Base-by-base conservation (phyloP, 2,113 vertebrate genomes). In the Neoarius graeffei region DNA sequence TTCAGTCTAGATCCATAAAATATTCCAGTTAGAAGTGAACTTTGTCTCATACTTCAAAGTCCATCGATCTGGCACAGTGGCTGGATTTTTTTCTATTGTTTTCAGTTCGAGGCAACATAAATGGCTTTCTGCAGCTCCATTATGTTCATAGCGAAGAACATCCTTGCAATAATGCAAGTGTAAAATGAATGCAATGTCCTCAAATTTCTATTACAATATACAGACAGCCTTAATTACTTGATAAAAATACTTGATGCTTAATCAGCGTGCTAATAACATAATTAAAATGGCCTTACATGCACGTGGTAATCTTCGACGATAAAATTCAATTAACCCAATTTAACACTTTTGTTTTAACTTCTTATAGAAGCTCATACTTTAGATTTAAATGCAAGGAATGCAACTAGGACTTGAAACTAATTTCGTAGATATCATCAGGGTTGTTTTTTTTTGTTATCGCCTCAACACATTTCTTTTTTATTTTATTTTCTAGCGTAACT, bases 261-360 rank as follows among this genome's bases (percentile, higher is more conserved):
- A 95, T 96, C 93, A 94, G 94, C 92, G 89, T 93, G 93, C 90
- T 95, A 95, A 95, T 94, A 94, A 93, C 88, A 88, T 94, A 95
- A 95, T 95, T 95, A 94, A 94, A 95, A 93, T 90, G 90, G 86
- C 92, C 92, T 94, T 95, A 95, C 92, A 92, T 89, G 91, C 88
- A 92, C 90, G 93, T 93, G 92, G 92, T 93, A 95, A 95, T 95
- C 94, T 95, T 94, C 94, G 92, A 92, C 93, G 93, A 95, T 94
- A 94, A 92, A 93, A 95, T 96, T 95, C 93, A 95, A 95, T 96
- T 96, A 96, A 95, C 94, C 92, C 81, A 87, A 93, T 94, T 94
- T 94, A 94, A 92, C 93, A 95, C 93, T 93, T 88, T 95, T 95
- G 93, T 95, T 95, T 95, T 92, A 95, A 94, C 94, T 94, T 94